Percentiles rank a stretch among this genome's conserved stretches.
These are phyloP conservation scores for Triplophysa siluroides DNA, from an alignment of 2,113 vertebrate species.

Conservation along the genomic window DNA sequence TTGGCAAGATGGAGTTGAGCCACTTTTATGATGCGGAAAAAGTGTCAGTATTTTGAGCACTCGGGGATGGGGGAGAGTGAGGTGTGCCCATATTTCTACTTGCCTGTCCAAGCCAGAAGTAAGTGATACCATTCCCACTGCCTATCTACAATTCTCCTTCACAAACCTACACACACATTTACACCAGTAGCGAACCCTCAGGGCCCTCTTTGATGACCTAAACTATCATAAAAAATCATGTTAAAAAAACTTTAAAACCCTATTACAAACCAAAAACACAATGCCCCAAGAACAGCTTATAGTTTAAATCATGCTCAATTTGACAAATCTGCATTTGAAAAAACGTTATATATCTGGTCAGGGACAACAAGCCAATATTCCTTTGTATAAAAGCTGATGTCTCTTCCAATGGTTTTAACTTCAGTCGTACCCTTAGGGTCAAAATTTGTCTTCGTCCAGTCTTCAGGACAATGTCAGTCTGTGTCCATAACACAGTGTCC, in stretches of 20 bases:
- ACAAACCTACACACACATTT: conserved; percentile 11
- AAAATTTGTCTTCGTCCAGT: background rate
- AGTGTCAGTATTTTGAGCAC: background rate
- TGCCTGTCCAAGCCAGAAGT: conserved; percentile 24
- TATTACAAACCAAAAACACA: background rate
- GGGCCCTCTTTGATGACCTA: too few relatives aligned
- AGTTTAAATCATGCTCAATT: conserved; percentile 21
- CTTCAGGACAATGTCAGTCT: conserved; percentile 3
- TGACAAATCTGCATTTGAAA: conserved; percentile 41
- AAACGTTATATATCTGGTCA: conserved; percentile 8
- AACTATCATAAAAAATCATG: too few relatives aligned
- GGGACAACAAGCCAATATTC: background rate
- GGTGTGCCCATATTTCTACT: conserved; percentile 43
- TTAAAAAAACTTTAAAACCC: too few relatives aligned
- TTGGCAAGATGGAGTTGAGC: background rate
- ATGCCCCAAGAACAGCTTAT: background rate
- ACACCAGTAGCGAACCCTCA: too few relatives aligned
- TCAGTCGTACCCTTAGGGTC: background rate
- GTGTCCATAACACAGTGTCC: background rate
- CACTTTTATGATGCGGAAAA: background rate
- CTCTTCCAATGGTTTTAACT: background rate
- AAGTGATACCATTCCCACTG: conserved; percentile 27
- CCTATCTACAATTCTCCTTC: background rate
- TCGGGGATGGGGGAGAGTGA: background rate
- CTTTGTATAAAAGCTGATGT: background rate